Conservation (phyloP, 2,888 invertebrate genomes). For the Apodemia hepburni region DNA sequence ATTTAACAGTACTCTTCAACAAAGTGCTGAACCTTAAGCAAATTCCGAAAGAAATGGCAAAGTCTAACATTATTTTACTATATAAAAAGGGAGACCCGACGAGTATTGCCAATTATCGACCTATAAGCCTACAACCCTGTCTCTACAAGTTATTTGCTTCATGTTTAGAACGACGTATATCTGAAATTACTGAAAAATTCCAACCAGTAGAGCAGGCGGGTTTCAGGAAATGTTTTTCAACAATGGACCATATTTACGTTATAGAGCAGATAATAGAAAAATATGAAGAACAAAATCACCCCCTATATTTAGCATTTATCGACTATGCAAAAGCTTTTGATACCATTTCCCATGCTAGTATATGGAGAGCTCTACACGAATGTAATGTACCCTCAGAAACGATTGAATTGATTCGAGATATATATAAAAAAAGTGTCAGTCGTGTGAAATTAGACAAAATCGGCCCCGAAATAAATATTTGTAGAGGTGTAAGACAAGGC, state of each 20-base stretch:
- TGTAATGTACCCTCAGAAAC: too few species aligned
- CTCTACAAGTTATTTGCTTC: slow-evolving; percentile 25
- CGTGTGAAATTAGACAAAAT: too few species aligned
- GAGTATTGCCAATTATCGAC: slow-evolving; percentile 25
- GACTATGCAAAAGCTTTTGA: too few species aligned
- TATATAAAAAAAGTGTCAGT: too few species aligned
- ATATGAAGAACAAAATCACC: too few species aligned
- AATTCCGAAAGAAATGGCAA: slow-evolving; percentile 20
- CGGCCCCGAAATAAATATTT: too few species aligned
- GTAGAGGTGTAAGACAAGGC: background rate
- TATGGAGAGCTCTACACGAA: too few species aligned
- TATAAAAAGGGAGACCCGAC: slow-evolving; percentile 27
- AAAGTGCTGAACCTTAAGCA: background rate
- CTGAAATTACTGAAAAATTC: background rate
- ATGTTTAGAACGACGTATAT: slow-evolving; percentile 17
- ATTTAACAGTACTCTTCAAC: background rate
- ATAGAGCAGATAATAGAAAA: too few species aligned
- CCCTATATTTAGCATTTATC: too few species aligned
- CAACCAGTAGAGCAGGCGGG: background rate
- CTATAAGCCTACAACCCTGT: slow-evolving; percentile 19
- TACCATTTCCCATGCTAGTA: too few species aligned
- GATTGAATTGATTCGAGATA: too few species aligned
- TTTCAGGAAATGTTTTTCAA: background rate
- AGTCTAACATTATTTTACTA: slow-evolving; percentile 23
- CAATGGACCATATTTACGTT: too few species aligned